Evolutionary conservation across 2,888 invertebrate species (phyloP).

Genomic region (Pimpla rufipes): DNA sequence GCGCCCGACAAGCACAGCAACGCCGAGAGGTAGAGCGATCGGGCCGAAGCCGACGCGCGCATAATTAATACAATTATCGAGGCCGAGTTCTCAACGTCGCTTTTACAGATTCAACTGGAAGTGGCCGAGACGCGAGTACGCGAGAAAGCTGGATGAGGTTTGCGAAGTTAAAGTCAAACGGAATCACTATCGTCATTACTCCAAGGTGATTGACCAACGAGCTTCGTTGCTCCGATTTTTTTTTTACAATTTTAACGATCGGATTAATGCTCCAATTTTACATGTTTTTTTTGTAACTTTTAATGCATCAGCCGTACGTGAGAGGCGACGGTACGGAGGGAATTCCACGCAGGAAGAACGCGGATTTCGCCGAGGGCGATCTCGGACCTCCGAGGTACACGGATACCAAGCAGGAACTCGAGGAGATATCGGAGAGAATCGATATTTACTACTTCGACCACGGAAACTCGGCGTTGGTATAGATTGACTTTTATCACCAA

Average conservation of each 20-base stretch:
- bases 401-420: constrained; percentile 44
- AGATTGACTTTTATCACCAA: constrained; percentile 40
- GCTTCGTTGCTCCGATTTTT: no score
- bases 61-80: constrained; percentile 22
- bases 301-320: constrained; percentile 67
- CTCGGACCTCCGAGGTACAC: constrained; percentile 42
- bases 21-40: constrained; percentile 46
- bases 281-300: no score
- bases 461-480: constrained; percentile 87
- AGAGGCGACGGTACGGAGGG: constrained; percentile 74
- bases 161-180: constrained; percentile 76
- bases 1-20: constrained; percentile 41
- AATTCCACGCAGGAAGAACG: constrained; percentile 65
- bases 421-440: constrained; percentile 84
- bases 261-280: no score
- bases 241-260: no score
- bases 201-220: constrained; percentile 71
- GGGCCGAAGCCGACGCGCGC: neutral
- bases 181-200: constrained; percentile 73
- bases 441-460: constrained; percentile 91
- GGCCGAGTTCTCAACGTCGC: neutral
- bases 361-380: constrained; percentile 53
- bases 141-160: constrained; percentile 71
- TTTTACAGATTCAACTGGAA: constrained; percentile 75
- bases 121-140: constrained; percentile 72